phyloP scores from a whole-genome alignment of 2,888 invertebrate genomes.

The Flexamia atlantica region DNA sequence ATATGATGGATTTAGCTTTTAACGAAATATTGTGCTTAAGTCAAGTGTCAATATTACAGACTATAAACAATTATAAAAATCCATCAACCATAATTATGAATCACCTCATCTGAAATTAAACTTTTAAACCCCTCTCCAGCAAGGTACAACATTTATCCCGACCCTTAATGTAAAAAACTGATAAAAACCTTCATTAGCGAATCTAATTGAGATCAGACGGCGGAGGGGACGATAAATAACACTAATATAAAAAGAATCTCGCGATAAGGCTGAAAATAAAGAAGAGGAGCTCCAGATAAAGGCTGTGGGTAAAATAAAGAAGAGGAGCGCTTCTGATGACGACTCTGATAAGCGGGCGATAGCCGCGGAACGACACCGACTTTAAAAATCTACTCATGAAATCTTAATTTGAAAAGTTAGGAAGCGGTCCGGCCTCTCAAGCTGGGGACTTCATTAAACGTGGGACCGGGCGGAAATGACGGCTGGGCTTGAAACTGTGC shows the following conservation, averaged over 20 bases:
- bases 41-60: too few species aligned
- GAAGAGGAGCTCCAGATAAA: not conserved
- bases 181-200: conserved; percentile 42
- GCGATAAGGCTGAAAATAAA: conserved; percentile 49
- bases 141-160: too few species aligned
- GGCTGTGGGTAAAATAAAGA: conserved; percentile 42
- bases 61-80: too few species aligned
- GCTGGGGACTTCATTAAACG: conserved; percentile 44
- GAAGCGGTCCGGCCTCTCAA: conserved; percentile 38
- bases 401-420: conserved; percentile 59
- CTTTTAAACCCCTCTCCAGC: too few species aligned
- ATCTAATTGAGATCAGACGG: conserved; percentile 47
- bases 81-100: too few species aligned
- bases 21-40: too few species aligned
- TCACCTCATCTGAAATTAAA: too few species aligned
- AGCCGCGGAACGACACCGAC: conserved; percentile 50
- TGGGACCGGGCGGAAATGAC: conserved; percentile 9
- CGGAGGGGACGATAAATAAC: conserved; percentile 37
- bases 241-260: conserved; percentile 39
- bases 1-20: too few species aligned
- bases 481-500: not conserved
- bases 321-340: conserved; percentile 18
- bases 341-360: conserved; percentile 35
- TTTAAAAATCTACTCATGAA: conserved; percentile 58
- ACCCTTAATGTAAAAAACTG: conserved; percentile 18